Conservation (phyloP, 2,888 invertebrate species). For the Phyllotreta striolata region DNA sequence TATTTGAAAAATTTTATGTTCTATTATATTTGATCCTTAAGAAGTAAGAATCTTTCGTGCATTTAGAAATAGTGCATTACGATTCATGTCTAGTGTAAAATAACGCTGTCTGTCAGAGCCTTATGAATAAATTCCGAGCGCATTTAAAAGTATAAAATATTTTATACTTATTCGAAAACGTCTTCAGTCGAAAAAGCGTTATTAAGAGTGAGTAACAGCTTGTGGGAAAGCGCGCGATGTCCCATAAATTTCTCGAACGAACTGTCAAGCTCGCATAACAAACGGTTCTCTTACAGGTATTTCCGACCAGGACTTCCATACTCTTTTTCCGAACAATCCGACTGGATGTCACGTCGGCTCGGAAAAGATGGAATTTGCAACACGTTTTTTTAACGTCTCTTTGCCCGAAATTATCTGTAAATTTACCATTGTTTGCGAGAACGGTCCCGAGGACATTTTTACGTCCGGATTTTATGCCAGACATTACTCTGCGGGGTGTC, state of each 20-base stretch:
- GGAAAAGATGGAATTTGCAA: constrained; percentile 5
- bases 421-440: background rate
- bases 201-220: constrained; percentile 13
- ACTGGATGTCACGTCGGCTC: background rate
- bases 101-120: background rate
- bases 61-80: too few relatives aligned
- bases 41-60: too few relatives aligned
- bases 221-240: constrained; percentile 8
- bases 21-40: too few relatives aligned
- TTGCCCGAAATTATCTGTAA: background rate
- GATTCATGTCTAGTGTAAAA: too few relatives aligned
- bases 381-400: constrained; percentile 1
- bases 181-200: constrained; percentile 7
- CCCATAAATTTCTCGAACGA: constrained; percentile 14
- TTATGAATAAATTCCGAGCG: constrained; percentile 1
- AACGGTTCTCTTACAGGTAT: constrained; percentile 9
- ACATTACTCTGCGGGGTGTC: too few relatives aligned
- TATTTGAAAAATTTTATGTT: too few relatives aligned
- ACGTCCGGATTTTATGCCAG: too few relatives aligned
- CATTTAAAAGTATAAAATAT: constrained; percentile 15
- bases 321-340: background rate
- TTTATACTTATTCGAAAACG: constrained; percentile 6
- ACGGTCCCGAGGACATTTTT: background rate
- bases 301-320: constrained; percentile 1
- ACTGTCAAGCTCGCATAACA: constrained; percentile 18